Conservation (phyloP, 2,113 vertebrate species). For the Dicerorhinus sumatrensis region DNA sequence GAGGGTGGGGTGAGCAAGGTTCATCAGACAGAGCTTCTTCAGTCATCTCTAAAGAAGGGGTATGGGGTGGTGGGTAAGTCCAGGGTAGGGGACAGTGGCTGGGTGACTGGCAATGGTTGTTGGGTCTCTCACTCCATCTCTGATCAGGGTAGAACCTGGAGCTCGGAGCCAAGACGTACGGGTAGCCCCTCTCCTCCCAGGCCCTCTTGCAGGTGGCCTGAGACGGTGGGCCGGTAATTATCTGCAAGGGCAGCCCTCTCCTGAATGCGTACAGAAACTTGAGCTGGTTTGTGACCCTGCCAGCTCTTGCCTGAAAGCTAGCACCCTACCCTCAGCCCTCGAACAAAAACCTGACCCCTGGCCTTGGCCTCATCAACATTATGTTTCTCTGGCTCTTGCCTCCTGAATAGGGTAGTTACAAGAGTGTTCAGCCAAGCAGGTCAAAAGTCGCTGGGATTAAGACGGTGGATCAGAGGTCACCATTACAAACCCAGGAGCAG, state of each 20-base stretch:
- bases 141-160: neutral
- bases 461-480: slow-evolving; percentile 74
- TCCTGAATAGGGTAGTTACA: slow-evolving; percentile 68
- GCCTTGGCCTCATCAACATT: slow-evolving; percentile 12
- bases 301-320: neutral
- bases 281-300: neutral
- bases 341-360: neutral
- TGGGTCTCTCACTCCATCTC: neutral
- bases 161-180: neutral
- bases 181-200: neutral
- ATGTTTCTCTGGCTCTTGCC: neutral
- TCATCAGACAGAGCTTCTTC: neutral
- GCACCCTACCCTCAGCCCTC: neutral
- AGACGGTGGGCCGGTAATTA: neutral
- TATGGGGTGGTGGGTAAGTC: no score
- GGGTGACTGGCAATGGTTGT: neutral
- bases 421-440: slow-evolving; percentile 55
- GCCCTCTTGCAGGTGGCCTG: neutral
- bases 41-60: neutral
- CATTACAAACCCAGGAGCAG: neutral
- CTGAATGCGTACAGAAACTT: neutral
- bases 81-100: neutral
- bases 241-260: neutral
- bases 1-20: slow-evolving; percentile 69
- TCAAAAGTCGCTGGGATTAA: slow-evolving; percentile 77